phyloP scores from a whole-genome alignment of 2,113 vertebrate species.

The Nipponia nippon region DNA sequence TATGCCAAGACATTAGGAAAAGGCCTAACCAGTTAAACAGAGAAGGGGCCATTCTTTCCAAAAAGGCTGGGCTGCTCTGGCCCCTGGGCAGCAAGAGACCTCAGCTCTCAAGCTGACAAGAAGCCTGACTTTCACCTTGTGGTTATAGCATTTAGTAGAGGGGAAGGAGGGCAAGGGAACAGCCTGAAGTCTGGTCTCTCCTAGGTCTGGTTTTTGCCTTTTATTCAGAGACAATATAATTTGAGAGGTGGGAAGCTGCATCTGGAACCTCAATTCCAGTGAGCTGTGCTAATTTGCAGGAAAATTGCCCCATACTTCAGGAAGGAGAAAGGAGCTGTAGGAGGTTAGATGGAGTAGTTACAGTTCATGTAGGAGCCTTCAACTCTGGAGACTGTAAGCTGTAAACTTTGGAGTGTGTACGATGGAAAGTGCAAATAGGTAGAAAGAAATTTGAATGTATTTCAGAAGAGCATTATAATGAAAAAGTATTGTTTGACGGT shows the following conservation, averaged over 20 bases:
- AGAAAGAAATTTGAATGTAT: neutral
- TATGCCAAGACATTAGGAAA: neutral
- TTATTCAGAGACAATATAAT: neutral
- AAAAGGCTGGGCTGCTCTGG: neutral
- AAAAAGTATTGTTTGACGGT: neutral
- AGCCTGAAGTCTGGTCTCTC: neutral
- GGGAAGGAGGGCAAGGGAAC: neutral
- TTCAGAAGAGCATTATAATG: neutral
- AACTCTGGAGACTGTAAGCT: neutral
- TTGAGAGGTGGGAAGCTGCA: neutral
- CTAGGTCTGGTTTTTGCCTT: neutral
- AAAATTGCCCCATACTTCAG: neutral
- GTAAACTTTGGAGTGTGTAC: neutral
- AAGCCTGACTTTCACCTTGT: neutral
- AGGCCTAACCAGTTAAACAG: neutral
- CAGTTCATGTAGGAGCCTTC: neutral
- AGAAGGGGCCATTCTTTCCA: neutral
- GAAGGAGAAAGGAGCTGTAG: neutral
- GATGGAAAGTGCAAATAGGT: neutral
- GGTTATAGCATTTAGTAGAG: neutral
- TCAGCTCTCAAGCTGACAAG: neutral
- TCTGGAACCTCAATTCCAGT: neutral
- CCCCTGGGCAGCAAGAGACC: neutral
- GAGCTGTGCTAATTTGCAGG: neutral
- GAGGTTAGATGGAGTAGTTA: neutral